Conservation (phyloP, 2,888 invertebrate species). For the Artemia sinica region DNA sequence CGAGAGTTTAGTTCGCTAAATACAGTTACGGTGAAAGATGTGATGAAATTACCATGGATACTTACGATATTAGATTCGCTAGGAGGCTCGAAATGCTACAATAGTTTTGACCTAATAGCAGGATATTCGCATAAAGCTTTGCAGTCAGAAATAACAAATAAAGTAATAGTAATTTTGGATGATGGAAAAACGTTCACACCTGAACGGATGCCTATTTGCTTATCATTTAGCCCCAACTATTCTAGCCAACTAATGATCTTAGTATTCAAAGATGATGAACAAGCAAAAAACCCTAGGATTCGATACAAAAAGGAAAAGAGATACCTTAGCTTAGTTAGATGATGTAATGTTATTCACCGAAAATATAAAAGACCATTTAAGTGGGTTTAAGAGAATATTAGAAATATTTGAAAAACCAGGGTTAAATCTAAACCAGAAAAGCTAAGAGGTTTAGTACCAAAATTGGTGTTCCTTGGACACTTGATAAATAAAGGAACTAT, state of each 20-base stretch:
- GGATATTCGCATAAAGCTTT: background rate
- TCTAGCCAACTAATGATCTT: no score
- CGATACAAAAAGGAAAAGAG: background rate
- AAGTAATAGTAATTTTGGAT: constrained; percentile 2
- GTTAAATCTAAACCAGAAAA: no score
- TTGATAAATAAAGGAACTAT: no score
- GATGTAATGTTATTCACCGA: background rate
- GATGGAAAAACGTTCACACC: no score
- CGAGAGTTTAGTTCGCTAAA: background rate
- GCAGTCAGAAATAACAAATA: background rate
- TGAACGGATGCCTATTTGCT: no score
- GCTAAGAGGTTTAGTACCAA: no score
- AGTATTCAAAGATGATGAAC: constrained; percentile 1
- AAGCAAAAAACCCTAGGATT: no score
- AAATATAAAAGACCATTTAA: background rate
- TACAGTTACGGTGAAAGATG: background rate
- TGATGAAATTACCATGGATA: background rate
- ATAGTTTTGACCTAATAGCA: background rate
- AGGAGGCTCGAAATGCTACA: constrained; percentile 4
- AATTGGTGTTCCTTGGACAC: no score
- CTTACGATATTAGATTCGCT: background rate
- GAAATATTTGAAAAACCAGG: no score
- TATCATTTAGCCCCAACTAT: no score
- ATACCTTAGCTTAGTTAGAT: constrained; percentile 9
- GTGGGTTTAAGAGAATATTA: background rate